phyloP scores from a whole-genome alignment of 2,797 vertebrate genomes.

The Amphiprion clarkii region DNA sequence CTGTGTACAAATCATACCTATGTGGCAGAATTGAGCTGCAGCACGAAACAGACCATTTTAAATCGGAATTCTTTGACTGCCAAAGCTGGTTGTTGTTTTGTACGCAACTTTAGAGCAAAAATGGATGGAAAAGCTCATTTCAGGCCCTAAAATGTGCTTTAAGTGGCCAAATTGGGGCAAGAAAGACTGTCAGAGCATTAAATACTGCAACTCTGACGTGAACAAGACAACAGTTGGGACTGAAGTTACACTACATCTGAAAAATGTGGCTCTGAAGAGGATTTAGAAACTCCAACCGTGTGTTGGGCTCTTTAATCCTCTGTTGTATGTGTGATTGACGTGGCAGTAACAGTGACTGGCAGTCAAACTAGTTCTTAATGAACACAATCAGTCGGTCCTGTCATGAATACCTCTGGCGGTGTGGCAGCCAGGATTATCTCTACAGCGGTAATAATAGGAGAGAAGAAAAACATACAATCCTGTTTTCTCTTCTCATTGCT shows the following conservation, averaged over 20 bases:
- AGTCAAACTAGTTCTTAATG: constrained; percentile 35
- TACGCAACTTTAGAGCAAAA: constrained; percentile 13
- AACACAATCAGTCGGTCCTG: constrained; percentile 45
- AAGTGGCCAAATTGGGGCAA: constrained; percentile 16
- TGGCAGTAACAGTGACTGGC: constrained; percentile 44
- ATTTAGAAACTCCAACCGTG: constrained; percentile 5
- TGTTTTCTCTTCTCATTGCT: constrained; percentile 40
- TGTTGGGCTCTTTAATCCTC: not conserved
- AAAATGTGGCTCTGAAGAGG: constrained; percentile 3
- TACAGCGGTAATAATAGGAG: constrained; percentile 13
- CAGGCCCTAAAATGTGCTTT: constrained; percentile 23
- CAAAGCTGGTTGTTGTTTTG: not conserved
- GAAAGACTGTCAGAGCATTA: constrained; percentile 3
- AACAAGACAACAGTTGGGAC: constrained; percentile 5
- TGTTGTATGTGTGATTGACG: constrained; percentile 5
- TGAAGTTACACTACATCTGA: not conserved
- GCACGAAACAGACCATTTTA: not conserved
- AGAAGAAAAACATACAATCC: constrained; percentile 25
- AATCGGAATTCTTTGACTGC: not conserved
- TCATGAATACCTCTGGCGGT: constrained; percentile 13
- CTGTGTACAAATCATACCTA: constrained; percentile 1
- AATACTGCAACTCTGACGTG: constrained; percentile 21
- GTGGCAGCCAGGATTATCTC: constrained; percentile 27
- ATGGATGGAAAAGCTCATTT: not conserved
- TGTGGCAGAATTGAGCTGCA: not conserved